Base-by-base conservation (phyloP, 2,888 invertebrate species). In the Hesperia comma region DNA sequence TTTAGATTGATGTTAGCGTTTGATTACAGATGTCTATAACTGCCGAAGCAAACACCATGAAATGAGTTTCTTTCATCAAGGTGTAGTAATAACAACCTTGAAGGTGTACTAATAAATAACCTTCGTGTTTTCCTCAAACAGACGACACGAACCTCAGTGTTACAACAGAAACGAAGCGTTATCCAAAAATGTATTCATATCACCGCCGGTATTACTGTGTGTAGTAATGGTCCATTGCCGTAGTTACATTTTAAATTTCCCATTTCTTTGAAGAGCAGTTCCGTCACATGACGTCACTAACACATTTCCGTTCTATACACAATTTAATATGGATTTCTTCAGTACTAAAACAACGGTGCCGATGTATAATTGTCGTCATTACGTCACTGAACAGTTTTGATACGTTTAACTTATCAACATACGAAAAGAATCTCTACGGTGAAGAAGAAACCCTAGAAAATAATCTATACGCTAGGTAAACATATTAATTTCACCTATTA, bases 101-200 rank as follows among this genome's bases (percentile, higher is more conserved):
- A n/a, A n/a, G n/a, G n/a, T n/a, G n/a, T n/a, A n/a, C n/a, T n/a
- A n/a, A 51, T 12, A 12, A 49, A 49, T 12, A 19, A 26, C 26
- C 19, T 14, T 14, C 6, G 51, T 51, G 51, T 51, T 26, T 12
- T 26, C 21, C 51, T 26, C 26, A 14, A 51, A 51, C 6, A 71
- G 71, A 0, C 17, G 21, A 21, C 51, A 51, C 51, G 14, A 51
- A 12, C 21, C 12, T n/a, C n/a, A 0, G 51, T 51, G 51, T 51
- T 6, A 2, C 6, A 26, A 26, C 26, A 26, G 3, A 26, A 51
- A 26, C 26, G 21, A 51, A 21, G 21, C 51, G 21, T 51, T 14
- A 26, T 26, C 8, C 21, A 26, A 51, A 26, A 51, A 5, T 26
- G 5, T 51, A 14, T 21, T 51, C 21, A 51, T 51, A 14, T 26